Conservation (phyloP, 2,797 vertebrate genomes). For the Brachymystax lenok region DNA sequence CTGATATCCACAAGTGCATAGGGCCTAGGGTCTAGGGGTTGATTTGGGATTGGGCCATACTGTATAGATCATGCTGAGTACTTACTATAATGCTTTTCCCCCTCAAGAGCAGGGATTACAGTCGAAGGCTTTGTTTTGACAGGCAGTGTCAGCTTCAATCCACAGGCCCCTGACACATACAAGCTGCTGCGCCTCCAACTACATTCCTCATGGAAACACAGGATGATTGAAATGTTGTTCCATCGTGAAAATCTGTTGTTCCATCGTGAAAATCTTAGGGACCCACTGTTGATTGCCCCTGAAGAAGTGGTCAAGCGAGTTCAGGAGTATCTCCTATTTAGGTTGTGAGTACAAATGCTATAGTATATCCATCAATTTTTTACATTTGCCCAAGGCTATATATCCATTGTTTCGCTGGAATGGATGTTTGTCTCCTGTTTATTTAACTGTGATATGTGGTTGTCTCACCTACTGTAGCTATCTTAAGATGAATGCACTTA, state of each 20-base stretch:
- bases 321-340: not conserved
- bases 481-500: too few relatives aligned
- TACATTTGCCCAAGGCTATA: too few relatives aligned
- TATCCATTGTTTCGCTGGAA: too few relatives aligned
- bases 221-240: constrained; percentile 46
- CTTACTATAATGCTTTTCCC: constrained; percentile 35
- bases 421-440: too few relatives aligned
- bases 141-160: constrained; percentile 47
- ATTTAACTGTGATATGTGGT: too few relatives aligned
- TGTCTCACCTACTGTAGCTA: too few relatives aligned
- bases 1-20: too few relatives aligned
- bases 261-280: constrained; percentile 25
- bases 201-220: constrained; percentile 46
- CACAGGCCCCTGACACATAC: constrained; percentile 25
- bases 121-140: constrained; percentile 51
- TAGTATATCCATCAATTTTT: too few relatives aligned
- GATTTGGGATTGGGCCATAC: constrained; percentile 15
- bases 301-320: constrained; percentile 28
- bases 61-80: constrained; percentile 13
- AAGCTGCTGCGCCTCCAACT: constrained; percentile 39
- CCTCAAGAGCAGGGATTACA: constrained; percentile 45
- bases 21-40: not conserved
- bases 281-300: constrained; percentile 37
- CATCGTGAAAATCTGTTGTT: constrained; percentile 37
- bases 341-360: not conserved